Conservation (phyloP, 1,140 invertebrate species). For the Portunus trituberculatus region DNA sequence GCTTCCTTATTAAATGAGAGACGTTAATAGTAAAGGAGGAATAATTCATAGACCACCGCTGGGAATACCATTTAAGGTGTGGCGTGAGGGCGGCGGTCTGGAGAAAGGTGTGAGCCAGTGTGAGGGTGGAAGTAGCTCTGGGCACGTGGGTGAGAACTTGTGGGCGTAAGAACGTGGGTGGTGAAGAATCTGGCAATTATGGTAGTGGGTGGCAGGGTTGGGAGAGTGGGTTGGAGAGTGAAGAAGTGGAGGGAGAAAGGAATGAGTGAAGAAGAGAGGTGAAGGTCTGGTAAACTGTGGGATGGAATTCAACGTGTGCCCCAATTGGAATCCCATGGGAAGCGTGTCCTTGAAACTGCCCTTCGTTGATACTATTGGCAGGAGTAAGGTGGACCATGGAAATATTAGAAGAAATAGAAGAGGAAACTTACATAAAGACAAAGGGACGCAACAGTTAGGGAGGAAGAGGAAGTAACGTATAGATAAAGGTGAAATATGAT, state of each 20-base stretch:
- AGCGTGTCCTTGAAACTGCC: no score
- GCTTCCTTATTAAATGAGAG: constrained; percentile 13
- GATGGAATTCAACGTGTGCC: no score
- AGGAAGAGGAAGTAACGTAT: no score
- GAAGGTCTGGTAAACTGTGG: neutral
- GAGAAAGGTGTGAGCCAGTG: neutral
- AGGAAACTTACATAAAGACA: no score
- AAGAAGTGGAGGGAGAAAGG: neutral
- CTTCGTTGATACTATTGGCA: no score
- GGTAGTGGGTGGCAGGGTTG: neutral
- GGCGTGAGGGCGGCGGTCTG: neutral
- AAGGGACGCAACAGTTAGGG: no score
- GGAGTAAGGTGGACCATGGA: no score
- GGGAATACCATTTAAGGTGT: neutral
- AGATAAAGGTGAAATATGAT: no score
- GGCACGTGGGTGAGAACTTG: constrained; percentile 2
- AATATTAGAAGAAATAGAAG: no score
- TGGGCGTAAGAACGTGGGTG: neutral
- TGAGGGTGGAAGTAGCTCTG: neutral
- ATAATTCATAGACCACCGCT: constrained; percentile 2
- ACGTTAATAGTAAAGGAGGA: constrained; percentile 6
- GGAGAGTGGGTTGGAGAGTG: neutral
- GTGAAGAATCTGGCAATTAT: neutral
- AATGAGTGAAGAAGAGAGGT: neutral
- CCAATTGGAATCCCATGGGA: no score